Conservation (phyloP, 1,140 invertebrate species). For the Orchestia grillus region DNA sequence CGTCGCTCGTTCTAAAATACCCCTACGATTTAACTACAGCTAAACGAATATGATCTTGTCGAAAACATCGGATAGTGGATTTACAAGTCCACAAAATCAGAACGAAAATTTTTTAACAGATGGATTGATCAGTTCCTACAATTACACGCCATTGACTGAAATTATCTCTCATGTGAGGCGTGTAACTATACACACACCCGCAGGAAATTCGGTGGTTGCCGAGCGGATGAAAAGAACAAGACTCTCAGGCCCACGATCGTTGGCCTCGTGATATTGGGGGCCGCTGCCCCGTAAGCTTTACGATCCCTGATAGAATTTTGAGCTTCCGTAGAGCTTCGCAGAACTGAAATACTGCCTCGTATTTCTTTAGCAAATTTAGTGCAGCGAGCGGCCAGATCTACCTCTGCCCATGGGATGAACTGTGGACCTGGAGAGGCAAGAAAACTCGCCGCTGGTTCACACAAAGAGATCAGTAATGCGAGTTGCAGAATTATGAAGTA, state of each 20-base stretch:
- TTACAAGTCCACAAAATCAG: no score
- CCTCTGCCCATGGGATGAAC: neutral
- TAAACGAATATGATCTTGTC: no score
- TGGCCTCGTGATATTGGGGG: neutral
- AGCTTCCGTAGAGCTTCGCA: neutral
- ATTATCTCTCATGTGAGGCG: no score
- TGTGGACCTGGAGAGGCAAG: neutral
- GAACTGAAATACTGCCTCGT: neutral
- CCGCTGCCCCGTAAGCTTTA: neutral
- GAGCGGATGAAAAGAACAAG: no score
- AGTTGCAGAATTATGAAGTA: neutral
- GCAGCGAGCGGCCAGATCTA: neutral
- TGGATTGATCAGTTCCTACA: no score
- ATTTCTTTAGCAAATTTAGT: neutral
- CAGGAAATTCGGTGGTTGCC: no score
- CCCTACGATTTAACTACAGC: no score
- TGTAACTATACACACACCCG: no score
- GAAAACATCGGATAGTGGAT: no score
- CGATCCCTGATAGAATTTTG: conserved; percentile 1
- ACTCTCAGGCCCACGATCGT: neutral
- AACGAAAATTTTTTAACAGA: no score
- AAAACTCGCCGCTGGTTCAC: neutral
- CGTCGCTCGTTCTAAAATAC: no score
- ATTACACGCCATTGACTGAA: no score
- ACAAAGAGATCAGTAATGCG: neutral